Base-by-base conservation (phyloP, 1,140 invertebrate genomes). In the Psilanteris sp. region DNA sequence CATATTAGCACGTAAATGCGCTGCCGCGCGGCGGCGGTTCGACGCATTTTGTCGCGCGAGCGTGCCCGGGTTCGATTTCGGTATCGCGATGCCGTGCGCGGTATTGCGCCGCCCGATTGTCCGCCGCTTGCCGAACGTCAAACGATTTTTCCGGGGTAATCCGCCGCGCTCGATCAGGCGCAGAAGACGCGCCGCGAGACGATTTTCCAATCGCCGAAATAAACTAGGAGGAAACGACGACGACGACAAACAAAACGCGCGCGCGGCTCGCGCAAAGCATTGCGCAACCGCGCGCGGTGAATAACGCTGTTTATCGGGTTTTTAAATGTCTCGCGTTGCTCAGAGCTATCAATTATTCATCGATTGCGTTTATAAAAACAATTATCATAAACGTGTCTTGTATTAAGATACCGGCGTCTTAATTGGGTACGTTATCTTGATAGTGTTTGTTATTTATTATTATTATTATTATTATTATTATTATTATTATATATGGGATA, bases 31-130 rank as follows among this genome's bases (percentile, higher is more conserved):
- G n/a, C 44, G 52, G 44, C 36, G 59, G 32, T 43, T 64, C 31
- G 37, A 66, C 36, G 46, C 16, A 27, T 66, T 64, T 50, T 64
- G 24, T 50, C 59, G 26, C 41, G 10, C 41, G 48, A 14, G 29
- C 29, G 36, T 36, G 18, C 14, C 31, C 34, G 22, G 34, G 27
- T 52, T 52, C 11, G 44, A 14, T 52, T 52, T 41, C 46, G 46
- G 44, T 64, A 32, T 50, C 36, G 6, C 26, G 27, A 41, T 52
- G 13, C 32, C 27, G 18, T 14, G 61, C 20, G 13, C 46, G 14
- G 8, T 52, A 64, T 54, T 64, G 27, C 57, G 57, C 32, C 57
- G 57, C 31, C 29, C 15, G 32, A 62, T 62, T 62, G 32, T 44
- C 15, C 27, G 9, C 11, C 48, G 48, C 15, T 22, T 26, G n/a